A percentile compares a stretch with the other conserved stretches of the same genome.
phyloP scores from a whole-genome alignment of 2,888 invertebrate species.

The Piscicola geometra region DNA sequence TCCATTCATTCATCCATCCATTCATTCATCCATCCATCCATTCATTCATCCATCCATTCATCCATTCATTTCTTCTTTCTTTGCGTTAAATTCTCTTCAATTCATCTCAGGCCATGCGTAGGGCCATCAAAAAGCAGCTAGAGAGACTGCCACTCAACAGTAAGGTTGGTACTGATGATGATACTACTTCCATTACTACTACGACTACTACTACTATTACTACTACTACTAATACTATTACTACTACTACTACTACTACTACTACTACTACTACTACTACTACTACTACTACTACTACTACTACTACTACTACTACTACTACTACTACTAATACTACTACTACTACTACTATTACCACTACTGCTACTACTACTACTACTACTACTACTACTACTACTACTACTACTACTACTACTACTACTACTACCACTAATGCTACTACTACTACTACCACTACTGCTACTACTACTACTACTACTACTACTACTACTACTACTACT shows the following conservation, averaged over 20 bases:
- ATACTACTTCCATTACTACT: too few relatives aligned
- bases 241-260: not conserved
- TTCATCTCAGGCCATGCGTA: too few relatives aligned
- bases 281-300: not conserved
- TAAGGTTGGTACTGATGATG: too few relatives aligned
- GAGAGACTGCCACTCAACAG: too few relatives aligned
- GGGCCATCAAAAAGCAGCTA: too few relatives aligned
- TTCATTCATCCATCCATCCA: too few relatives aligned
- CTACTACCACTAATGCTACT: not conserved
- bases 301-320: not conserved
- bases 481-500: not conserved
- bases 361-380: not conserved
- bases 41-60: too few relatives aligned
- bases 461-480: not conserved
- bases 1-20: too few relatives aligned
- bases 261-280: not conserved
- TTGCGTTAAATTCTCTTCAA: too few relatives aligned
- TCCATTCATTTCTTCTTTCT: too few relatives aligned
- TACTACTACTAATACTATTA: not conserved
- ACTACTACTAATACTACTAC: not conserved
- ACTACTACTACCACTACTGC: not conserved
- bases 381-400: not conserved
- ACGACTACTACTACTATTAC: not conserved
- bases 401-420: not conserved
- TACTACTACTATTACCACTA: conserved; percentile 22